Evolutionary conservation across 37 sponge, comb jelly and placozoan species (phyloP).

Genomic region (Cliona cf. orientalis): DNA sequence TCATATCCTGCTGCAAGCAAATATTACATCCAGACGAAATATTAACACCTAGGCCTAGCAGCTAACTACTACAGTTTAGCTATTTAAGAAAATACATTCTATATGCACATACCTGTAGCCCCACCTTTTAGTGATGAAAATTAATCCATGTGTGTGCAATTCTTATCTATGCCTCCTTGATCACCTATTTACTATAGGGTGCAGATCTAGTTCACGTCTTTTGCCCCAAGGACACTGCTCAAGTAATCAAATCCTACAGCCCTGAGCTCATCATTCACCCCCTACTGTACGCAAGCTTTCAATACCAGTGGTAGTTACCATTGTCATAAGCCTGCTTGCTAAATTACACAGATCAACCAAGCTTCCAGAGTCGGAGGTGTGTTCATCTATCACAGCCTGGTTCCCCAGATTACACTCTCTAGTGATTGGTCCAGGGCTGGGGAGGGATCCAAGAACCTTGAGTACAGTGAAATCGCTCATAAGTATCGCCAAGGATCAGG

Average conservation of each 20-base stretch:
- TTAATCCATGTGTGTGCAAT: too few relatives aligned
- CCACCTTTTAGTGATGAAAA: too few relatives aligned
- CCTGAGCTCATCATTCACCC: constrained; percentile 98
- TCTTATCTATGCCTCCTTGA: too few relatives aligned
- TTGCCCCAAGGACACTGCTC: constrained; percentile 82
- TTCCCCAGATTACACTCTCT: constrained; percentile 77
- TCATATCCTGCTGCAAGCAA: too few relatives aligned
- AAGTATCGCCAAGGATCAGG: constrained; percentile 33
- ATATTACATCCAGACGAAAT: too few relatives aligned
- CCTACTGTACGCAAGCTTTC: constrained; percentile 83
- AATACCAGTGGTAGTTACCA: too few relatives aligned
- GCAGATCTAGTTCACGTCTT: constrained; percentile 95
- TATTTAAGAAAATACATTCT: too few relatives aligned
- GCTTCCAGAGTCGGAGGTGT: background rate
- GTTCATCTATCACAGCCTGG: constrained; percentile 52
- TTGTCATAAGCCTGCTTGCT: too few relatives aligned
- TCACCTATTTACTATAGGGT: too few relatives aligned
- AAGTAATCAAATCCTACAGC: constrained; percentile 96
- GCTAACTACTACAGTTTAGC: too few relatives aligned
- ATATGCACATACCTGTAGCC: too few relatives aligned
- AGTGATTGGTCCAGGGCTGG: constrained; percentile 96
- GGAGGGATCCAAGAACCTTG: constrained; percentile 63
- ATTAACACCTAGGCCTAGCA: too few relatives aligned
- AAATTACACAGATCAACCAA: background rate
- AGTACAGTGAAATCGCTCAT: constrained; percentile 59